Conservation (phyloP, 2,797 vertebrate species). For the Epinephelus malabaricus region DNA sequence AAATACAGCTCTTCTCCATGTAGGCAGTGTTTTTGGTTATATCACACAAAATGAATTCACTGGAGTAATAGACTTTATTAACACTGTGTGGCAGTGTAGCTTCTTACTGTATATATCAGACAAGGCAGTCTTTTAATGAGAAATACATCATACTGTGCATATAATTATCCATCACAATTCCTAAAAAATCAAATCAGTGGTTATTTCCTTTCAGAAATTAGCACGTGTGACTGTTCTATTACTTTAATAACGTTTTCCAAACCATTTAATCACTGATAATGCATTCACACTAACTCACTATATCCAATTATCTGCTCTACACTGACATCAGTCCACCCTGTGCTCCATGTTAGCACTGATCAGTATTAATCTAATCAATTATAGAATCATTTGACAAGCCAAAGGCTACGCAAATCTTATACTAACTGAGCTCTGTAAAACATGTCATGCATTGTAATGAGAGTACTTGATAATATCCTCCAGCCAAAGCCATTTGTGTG, state of each 20-base stretch:
- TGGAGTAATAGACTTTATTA: background rate
- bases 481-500: constrained; percentile 60
- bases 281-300: constrained; percentile 69
- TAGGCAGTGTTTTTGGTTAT: background rate
- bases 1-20: background rate
- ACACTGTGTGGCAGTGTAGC: background rate
- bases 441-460: constrained; percentile 80
- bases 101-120: constrained; percentile 6
- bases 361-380: constrained; percentile 89
- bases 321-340: constrained; percentile 73
- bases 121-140: background rate
- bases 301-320: constrained; percentile 74
- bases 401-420: constrained; percentile 85
- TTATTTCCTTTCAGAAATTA: constrained; percentile 41
- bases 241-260: constrained; percentile 46
- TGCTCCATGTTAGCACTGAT: constrained; percentile 81
- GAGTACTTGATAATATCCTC: constrained; percentile 66
- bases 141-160: constrained; percentile 5
- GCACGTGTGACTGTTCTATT: constrained; percentile 35
- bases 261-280: constrained; percentile 68
- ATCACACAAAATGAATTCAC: background rate
- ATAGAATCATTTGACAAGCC: constrained; percentile 85
- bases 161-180: constrained; percentile 21
- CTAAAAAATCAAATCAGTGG: constrained; percentile 21
- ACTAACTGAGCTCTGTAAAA: constrained; percentile 74